phyloP scores from a whole-genome alignment of 2,113 vertebrate species.

The Ageneiosus marmoratus region DNA sequence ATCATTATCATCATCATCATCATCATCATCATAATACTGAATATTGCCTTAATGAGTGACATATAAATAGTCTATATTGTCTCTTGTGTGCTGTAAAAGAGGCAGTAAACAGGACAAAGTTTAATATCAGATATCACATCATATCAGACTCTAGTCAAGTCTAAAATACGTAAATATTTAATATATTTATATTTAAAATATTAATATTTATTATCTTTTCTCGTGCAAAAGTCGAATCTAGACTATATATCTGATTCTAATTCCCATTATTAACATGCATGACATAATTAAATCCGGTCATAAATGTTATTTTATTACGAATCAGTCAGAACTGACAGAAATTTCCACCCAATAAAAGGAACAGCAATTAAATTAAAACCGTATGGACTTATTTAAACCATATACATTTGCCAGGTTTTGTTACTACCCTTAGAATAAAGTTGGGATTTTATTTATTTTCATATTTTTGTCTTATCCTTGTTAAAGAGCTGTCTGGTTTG shows the following conservation, averaged over 20 bases:
- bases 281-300: background rate
- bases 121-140: background rate
- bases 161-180: background rate
- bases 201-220: background rate
- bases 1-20: background rate
- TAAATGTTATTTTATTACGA: background rate
- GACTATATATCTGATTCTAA: background rate
- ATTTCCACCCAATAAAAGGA: background rate
- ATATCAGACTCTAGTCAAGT: background rate
- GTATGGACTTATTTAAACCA: background rate
- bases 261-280: background rate
- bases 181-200: too few relatives aligned
- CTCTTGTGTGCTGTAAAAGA: background rate
- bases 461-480: background rate
- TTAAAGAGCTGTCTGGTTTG: constrained; percentile 12
- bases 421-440: background rate
- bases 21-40: background rate
- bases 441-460: background rate
- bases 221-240: background rate
- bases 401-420: too few relatives aligned
- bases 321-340: background rate
- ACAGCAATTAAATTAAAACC: background rate
- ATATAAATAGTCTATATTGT: background rate
- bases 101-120: background rate
- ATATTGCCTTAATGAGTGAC: background rate